Evolutionary conservation across 2,888 invertebrate genomes (phyloP).

Genomic region (Panzeria rudis): DNA sequence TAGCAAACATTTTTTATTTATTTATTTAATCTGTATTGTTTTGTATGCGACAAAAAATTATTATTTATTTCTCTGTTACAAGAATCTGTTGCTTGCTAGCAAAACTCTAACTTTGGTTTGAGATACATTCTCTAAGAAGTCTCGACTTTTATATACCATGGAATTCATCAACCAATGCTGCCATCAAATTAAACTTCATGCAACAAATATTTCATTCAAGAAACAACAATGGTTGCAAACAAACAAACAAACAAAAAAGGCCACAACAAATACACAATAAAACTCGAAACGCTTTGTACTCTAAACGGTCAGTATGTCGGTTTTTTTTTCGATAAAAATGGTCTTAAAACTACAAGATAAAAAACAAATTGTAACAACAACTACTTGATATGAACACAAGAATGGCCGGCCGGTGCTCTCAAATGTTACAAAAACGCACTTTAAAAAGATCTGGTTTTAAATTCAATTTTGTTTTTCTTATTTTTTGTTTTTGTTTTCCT

Average conservation of each 20-base stretch:
- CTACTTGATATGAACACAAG: slow-evolving; percentile 51
- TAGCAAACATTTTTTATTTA: slow-evolving; percentile 80
- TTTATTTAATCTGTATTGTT: slow-evolving; percentile 47
- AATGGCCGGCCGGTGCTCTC: slow-evolving; percentile 56
- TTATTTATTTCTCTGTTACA: slow-evolving; percentile 68
- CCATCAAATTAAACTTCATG: slow-evolving; percentile 50
- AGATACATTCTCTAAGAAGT: slow-evolving; percentile 80
- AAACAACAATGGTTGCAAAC: slow-evolving; percentile 20
- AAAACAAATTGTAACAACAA: slow-evolving; percentile 52
- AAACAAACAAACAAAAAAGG: slow-evolving; percentile 4
- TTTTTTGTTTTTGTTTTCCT: too few relatives aligned
- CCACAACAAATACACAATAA: slow-evolving; percentile 27
- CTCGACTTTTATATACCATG: slow-evolving; percentile 82
- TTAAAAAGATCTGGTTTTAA: slow-evolving; percentile 68
- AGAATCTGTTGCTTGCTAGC: slow-evolving; percentile 78
- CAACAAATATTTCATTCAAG: slow-evolving; percentile 47
- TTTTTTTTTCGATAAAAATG: slow-evolving; percentile 38
- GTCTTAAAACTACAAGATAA: slow-evolving; percentile 44
- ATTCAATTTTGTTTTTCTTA: slow-evolving; percentile 31
- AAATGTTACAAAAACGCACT: slow-evolving; percentile 51
- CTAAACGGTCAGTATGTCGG: slow-evolving; percentile 55
- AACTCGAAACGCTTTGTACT: slow-evolving; percentile 49
- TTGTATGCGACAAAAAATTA: slow-evolving; percentile 34
- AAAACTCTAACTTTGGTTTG: slow-evolving; percentile 82
- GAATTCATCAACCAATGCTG: slow-evolving; percentile 59